Base-by-base conservation (phyloP, 2,888 invertebrate species). In the Omphaloscelis lunosa region DNA sequence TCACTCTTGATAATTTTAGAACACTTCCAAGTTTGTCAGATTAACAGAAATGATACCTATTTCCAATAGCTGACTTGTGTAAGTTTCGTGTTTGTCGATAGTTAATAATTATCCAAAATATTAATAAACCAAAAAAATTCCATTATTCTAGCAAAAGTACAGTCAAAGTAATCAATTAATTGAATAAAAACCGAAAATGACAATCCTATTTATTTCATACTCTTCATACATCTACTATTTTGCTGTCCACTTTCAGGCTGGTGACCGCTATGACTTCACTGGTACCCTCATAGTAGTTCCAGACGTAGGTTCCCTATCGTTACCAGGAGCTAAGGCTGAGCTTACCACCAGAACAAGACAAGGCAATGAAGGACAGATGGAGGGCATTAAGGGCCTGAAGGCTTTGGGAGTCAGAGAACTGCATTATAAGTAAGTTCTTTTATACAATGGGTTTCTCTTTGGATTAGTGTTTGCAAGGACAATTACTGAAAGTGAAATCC, bases 241-340 rank as follows among this genome's bases (percentile, higher is more conserved):
- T 51, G 8, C 51, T 20, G 8, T 51, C 8, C 8, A 0, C 0
- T 41, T 53, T 20, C 85, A 97, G 97, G 98, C 98, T 51, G 98
- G 98, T 27, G 98, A 98, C 91, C 97, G 98, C 27, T 99, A 99
- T 91, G 99, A 99, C 93, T 99, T 99, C 93, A 99, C 99, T 0
- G 99, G 99, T 27, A 98, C 99, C 0, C 96, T 99, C 27, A 99
- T 99, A 91, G 99, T 99, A 2, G 99, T 99, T 0, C 99, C 99
- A 0, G 99, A 99, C 95, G 98, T 99, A 0, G 98, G 98, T 0
- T 98, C 98, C 0, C 93, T 99, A 63, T 97, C 98, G 11, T 93
- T 98, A 84, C 99, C 99, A 0, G 99, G 99, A 5, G 98, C 98
- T 0, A 98, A 98, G 91, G 98, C 99, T 0, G 99, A 99, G 93